These are phyloP conservation scores for Pontoporia blainvillei DNA, from an alignment of 2,113 vertebrate species.

Conservation along the genomic window DNA sequence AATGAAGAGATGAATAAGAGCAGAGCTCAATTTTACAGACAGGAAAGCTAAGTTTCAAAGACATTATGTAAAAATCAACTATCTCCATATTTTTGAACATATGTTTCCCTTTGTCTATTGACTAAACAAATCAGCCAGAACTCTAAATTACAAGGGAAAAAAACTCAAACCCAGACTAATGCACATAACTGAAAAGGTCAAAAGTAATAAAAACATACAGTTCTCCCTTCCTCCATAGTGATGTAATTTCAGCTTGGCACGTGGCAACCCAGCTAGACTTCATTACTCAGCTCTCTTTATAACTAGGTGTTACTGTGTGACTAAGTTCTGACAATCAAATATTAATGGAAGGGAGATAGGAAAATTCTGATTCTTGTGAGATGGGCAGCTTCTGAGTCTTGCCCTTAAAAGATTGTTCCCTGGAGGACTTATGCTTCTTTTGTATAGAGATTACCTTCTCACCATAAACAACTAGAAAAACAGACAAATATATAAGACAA, in stretches of 20 bases:
- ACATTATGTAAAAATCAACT: neutral
- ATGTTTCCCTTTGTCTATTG: neutral
- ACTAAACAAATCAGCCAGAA: neutral
- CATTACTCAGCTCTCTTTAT: neutral
- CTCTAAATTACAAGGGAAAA: neutral
- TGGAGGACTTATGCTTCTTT: neutral
- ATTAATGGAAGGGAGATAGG: neutral
- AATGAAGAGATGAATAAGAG: neutral
- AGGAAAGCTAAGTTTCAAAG: neutral
- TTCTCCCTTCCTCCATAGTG: neutral
- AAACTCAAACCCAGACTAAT: neutral
- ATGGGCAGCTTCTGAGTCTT: neutral
- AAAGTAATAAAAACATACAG: neutral
- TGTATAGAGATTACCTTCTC: neutral
- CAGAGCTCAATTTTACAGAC: neutral
- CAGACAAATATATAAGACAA: neutral
- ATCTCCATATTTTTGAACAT: neutral
- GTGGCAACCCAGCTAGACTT: neutral
- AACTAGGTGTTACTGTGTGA: neutral
- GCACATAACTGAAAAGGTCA: neutral
- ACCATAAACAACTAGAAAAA: neutral
- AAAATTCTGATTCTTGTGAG: neutral
- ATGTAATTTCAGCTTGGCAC: neutral
- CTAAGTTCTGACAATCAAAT: neutral
- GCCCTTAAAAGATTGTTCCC: neutral